A percentile compares a stretch with the other conserved stretches of the same genome.
phyloP scores from a whole-genome alignment of 2,888 invertebrate species.

The Hirudinaria manillensis region DNA sequence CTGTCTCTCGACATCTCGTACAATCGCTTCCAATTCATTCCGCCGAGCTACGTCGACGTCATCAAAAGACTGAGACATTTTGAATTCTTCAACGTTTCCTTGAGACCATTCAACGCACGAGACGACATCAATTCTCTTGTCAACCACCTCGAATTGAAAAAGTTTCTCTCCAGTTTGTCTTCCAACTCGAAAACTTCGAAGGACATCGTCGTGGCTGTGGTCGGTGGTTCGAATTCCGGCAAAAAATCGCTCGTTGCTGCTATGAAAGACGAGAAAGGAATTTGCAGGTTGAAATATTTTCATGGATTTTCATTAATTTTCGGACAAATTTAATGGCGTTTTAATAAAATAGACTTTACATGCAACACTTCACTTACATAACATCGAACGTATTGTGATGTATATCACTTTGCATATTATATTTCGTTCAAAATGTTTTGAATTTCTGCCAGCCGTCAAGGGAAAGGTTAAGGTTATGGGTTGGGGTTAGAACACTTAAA shows the following conservation, averaged over 20 bases:
- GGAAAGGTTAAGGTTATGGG: no score
- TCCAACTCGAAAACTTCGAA: background rate
- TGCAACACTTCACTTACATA: no score
- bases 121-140: background rate
- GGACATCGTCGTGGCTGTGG: conserved; percentile 26
- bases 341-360: no score
- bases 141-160: conserved; percentile 24
- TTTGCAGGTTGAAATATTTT: conserved; percentile 21
- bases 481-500: no score
- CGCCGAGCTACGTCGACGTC: background rate
- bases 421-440: no score
- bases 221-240: conserved; percentile 24
- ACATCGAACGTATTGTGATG: no score
- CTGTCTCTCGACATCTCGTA: conserved; percentile 27
- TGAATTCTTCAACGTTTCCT: conserved; percentile 21
- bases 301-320: background rate
- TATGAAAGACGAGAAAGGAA: conserved; percentile 30
- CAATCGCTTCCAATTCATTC: conserved; percentile 26
- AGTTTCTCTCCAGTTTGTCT: conserved; percentile 5
- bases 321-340: background rate
- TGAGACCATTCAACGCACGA: conserved; percentile 5
- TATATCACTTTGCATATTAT: no score
- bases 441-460: no score
- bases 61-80: conserved; percentile 21
- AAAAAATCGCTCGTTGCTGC: conserved; percentile 22